Conservation (phyloP, 2,113 vertebrate genomes). For the Smithornis capensis region DNA sequence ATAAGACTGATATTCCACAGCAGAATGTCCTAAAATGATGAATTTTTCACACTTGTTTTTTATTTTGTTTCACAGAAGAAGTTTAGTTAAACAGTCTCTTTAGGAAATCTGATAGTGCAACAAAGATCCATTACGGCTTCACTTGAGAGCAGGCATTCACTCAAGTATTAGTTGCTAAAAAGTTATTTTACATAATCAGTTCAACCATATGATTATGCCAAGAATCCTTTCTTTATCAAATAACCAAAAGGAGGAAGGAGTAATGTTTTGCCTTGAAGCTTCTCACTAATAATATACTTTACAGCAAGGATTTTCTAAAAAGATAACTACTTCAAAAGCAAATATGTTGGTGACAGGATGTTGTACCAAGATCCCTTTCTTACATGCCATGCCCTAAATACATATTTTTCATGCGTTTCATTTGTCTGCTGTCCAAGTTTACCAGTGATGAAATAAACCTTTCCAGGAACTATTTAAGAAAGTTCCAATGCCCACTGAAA, state of each 20-base stretch:
- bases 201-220: conserved; percentile 46
- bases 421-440: conserved; percentile 50
- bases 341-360: not conserved
- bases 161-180: conserved; percentile 55
- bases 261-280: conserved; percentile 32
- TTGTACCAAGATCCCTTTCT: not conserved
- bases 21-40: not conserved
- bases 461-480: conserved; percentile 6
- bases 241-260: conserved; percentile 22
- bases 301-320: not conserved
- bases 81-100: not conserved
- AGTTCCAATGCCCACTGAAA: not conserved
- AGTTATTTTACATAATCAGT: conserved; percentile 37
- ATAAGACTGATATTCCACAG: not conserved
- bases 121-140: not conserved
- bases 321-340: not conserved
- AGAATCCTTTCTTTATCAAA: conserved; percentile 33
- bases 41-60: not conserved
- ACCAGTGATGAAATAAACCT: conserved; percentile 27
- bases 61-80: not conserved
- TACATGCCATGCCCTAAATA: not conserved
- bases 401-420: conserved; percentile 10
- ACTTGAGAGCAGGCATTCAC: conserved; percentile 24
- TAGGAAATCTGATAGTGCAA: conserved; percentile 1
- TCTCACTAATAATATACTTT: not conserved